Conservation (phyloP, 1,140 invertebrate genomes). For the Danaus plexippus region DNA sequence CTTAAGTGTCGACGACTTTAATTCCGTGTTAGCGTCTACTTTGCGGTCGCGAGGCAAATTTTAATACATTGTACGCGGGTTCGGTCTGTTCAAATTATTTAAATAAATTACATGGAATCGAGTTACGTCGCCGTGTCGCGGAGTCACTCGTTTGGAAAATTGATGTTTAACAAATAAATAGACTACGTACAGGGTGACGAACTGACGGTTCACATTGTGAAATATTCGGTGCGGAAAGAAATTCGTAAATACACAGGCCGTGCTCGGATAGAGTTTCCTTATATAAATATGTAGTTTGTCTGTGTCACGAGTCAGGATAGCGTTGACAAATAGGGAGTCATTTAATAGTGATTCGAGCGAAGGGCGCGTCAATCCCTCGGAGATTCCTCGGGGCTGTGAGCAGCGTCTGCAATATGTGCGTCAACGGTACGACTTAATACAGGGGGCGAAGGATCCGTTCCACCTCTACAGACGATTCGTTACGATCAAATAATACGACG, state of each 20-base stretch:
- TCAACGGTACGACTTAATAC: slow-evolving; percentile 45
- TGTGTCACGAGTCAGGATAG: slow-evolving; percentile 17
- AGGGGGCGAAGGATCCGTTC: slow-evolving; percentile 63
- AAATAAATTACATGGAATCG: slow-evolving; percentile 62
- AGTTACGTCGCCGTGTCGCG: slow-evolving; percentile 41
- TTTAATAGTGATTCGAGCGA: slow-evolving; percentile 49
- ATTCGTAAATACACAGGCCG: slow-evolving; percentile 12
- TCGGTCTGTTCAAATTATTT: slow-evolving; percentile 58
- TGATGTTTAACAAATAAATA: slow-evolving; percentile 37
- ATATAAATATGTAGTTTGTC: slow-evolving; percentile 18
- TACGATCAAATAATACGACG: slow-evolving; percentile 42
- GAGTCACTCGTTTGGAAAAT: slow-evolving; percentile 49
- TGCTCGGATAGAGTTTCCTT: slow-evolving; percentile 5
- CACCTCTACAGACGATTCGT: slow-evolving; percentile 44
- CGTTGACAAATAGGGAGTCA: slow-evolving; percentile 47
- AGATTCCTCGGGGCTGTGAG: slow-evolving; percentile 17
- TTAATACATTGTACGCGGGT: slow-evolving; percentile 57
- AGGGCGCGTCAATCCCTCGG: slow-evolving; percentile 32
- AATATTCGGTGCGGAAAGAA: slow-evolving; percentile 13
- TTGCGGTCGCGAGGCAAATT: slow-evolving; percentile 65
- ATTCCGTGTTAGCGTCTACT: slow-evolving; percentile 70
- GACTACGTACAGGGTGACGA: slow-evolving; percentile 21
- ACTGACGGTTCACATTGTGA: slow-evolving; percentile 13
- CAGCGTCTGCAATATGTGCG: slow-evolving; percentile 48
- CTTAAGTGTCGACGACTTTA: slow-evolving; percentile 70